Evolutionary conservation across 64 coral and sea anemone genomes (phyloP).

Genomic region (Astreopora myriophthalma): DNA sequence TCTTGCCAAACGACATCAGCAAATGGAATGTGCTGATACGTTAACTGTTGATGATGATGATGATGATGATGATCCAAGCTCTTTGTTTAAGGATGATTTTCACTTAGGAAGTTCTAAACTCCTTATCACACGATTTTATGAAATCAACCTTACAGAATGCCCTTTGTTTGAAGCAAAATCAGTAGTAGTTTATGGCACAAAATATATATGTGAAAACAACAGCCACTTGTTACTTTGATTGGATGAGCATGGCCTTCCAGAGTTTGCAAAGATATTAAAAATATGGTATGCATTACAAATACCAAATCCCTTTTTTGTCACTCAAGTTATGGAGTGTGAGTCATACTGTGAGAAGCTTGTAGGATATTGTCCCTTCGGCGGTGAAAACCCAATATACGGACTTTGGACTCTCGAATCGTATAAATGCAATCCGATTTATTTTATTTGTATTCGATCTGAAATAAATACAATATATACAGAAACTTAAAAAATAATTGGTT

Average conservation of each 20-base stretch:
- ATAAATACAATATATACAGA: too few relatives aligned
- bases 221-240: background rate
- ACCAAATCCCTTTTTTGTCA: background rate
- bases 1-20: background rate
- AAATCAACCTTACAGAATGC: background rate
- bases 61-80: background rate
- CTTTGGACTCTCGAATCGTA: too few relatives aligned
- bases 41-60: background rate
- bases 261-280: background rate
- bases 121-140: background rate
- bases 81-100: background rate
- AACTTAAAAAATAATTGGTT: too few relatives aligned
- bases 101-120: background rate
- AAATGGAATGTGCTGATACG: slow-evolving; percentile 2
- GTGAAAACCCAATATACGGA: too few relatives aligned
- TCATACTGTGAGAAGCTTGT: background rate
- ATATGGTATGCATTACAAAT: slow-evolving; percentile 9
- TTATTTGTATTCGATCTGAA: too few relatives aligned
- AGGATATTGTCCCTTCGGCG: too few relatives aligned
- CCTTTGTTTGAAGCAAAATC: background rate
- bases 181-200: background rate
- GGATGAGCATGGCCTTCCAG: slow-evolving; percentile 7
- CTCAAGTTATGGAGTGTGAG: background rate
- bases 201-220: background rate
- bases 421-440: too few relatives aligned